These are phyloP conservation scores for Trachops cirrhosus DNA, from an alignment of 2,797 vertebrate species.

Conservation along the genomic window DNA sequence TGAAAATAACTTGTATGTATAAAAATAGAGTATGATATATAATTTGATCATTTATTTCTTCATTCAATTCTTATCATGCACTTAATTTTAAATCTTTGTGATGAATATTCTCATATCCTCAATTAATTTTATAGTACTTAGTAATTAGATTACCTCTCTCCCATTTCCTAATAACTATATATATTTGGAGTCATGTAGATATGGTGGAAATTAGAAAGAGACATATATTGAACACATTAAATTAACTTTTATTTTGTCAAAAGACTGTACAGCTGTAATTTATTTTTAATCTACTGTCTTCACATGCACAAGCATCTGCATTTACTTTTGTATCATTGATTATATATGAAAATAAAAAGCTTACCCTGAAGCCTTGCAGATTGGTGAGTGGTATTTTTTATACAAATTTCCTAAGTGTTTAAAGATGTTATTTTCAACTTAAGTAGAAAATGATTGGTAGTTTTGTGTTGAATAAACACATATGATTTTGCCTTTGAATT, in stretches of 20 bases:
- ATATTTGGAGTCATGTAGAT: not conserved
- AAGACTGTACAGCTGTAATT: not conserved
- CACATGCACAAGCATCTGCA: constrained; percentile 51
- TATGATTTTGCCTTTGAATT: constrained; percentile 54
- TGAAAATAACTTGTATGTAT: not conserved
- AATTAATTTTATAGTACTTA: not conserved
- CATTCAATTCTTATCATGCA: not conserved
- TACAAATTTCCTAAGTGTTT: constrained; percentile 25
- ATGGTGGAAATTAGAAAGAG: not conserved
- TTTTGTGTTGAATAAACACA: constrained; percentile 48
- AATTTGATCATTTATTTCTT: not conserved
- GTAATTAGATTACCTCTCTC: not conserved
- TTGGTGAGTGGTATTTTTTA: not conserved
- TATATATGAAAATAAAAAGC: constrained; percentile 27
- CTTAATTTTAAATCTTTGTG: not conserved
- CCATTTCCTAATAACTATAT: not conserved
- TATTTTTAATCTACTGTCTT: constrained; percentile 59
- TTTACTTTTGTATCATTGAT: constrained; percentile 60
- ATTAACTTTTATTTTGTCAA: not conserved
- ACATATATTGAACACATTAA: not conserved
- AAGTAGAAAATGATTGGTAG: constrained; percentile 53
- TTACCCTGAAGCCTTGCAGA: not conserved
- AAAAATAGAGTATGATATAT: not conserved
- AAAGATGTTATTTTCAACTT: constrained; percentile 49
- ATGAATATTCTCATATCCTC: not conserved